phyloP scores from a whole-genome alignment of 1,140 invertebrate species.

The Neuroterus valhalla region DNA sequence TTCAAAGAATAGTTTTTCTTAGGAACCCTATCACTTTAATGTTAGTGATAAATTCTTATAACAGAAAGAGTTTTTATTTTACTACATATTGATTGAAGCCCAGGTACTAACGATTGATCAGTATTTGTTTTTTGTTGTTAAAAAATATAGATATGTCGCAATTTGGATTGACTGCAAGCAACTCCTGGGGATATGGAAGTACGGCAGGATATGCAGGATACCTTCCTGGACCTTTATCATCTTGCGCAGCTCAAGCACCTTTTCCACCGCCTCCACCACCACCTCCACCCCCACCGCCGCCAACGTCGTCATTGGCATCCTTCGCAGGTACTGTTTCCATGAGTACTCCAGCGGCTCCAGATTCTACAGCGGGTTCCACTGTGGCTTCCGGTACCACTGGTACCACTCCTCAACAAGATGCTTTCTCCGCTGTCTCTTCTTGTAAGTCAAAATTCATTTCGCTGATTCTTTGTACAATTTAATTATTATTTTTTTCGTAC shows the following conservation, averaged over 20 bases:
- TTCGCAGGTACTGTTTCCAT: constrained; percentile 67
- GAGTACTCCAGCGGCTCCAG: constrained; percentile 78
- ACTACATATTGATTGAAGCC: no score
- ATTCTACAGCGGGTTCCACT: constrained; percentile 79
- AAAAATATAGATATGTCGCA: constrained; percentile 81
- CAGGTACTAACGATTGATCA: no score
- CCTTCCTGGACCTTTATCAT: constrained; percentile 78
- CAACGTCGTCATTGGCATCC: constrained; percentile 76
- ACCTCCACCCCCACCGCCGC: constrained; percentile 80
- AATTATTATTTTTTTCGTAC: not conserved
- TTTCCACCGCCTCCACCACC: constrained; percentile 77
- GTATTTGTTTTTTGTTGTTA: constrained; percentile 16
- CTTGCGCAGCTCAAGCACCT: constrained; percentile 80
- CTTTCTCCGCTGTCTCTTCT: constrained; percentile 68
- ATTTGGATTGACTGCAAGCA: constrained; percentile 85
- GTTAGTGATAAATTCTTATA: no score
- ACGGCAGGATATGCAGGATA: constrained; percentile 88
- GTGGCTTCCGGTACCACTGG: constrained; percentile 65
- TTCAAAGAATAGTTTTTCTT: no score
- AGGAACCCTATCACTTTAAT: no score
- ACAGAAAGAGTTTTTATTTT: no score
- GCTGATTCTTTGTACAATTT: not conserved
- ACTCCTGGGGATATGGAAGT: constrained; percentile 89
- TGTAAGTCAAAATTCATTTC: constrained; percentile 59
- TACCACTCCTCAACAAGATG: constrained; percentile 66